Base-by-base conservation (phyloP, 2,797 vertebrate genomes). In the Parauchenoglanis ngamensis region DNA sequence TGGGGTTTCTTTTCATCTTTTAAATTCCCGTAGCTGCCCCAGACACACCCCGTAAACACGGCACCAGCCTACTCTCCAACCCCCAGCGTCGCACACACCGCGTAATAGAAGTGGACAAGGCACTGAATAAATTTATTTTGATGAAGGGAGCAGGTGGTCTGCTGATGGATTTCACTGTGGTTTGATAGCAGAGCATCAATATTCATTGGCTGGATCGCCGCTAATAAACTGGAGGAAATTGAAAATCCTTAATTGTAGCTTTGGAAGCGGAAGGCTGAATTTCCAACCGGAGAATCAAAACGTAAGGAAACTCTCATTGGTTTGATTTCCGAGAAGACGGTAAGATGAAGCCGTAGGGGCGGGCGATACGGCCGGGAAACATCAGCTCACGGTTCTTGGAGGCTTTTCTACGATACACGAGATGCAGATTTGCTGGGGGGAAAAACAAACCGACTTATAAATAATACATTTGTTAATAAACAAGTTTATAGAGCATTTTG, bases 111-210 rank as follows among this genome's bases (percentile, higher is more conserved):
- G 46, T 86, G 84, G 86, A 87, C 87, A 52, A 57, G 49, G 75
- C 83, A 56, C 28, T 49, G 86, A 88, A 88, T 88, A 88, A 88
- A 86, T 90, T 15, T 25, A 87, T 88, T 63, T 61, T 86, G 87
- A 88, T 90, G 86, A 87, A 72, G 81, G 59, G 57, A 85, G 84
- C 87, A 85, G 87, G 84, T 89, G 80, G 79, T 82, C 59, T 77
- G 19, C 35, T 76, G 49, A 83, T 59, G 56, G 56, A 54, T 75
- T 46, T 44, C 40, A 57, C 40, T 40, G 35, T 49, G 31, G 65
- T 83, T 86, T 23, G 35, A 46, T 57, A 31, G 46, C 23, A 81
- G 68, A 68, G 61, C 75, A 57, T 85, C 84, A 85, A 82, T 86
- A 84, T 84, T 85, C 70, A 57, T 46, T 17, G 25, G 28, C 61